Conservation (phyloP, 2,797 vertebrate species). For the Pipistrellus kuhlii region DNA sequence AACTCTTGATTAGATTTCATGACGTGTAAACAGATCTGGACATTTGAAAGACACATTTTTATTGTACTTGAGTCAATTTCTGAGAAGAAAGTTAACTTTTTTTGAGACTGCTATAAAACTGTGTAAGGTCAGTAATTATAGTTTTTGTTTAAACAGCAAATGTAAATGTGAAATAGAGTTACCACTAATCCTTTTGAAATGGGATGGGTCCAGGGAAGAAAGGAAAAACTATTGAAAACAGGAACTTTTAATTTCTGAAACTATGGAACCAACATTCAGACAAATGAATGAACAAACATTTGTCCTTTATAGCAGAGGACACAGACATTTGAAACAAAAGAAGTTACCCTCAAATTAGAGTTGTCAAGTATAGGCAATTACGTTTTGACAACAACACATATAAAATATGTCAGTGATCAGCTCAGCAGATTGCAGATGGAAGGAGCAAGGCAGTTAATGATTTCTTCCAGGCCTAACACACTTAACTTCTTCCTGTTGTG, state of each 20-base stretch:
- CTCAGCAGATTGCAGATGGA: constrained; percentile 82
- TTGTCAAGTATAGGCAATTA: constrained; percentile 75
- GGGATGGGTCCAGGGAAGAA: neutral
- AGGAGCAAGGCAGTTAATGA: constrained; percentile 77
- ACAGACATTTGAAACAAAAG: neutral
- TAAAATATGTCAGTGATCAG: constrained; percentile 80
- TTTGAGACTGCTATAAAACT: neutral
- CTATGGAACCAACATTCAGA: constrained; percentile 12
- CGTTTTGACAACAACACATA: constrained; percentile 79
- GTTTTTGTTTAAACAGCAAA: neutral
- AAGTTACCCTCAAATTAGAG: neutral
- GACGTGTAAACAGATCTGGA: neutral
- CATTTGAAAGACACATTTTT: constrained; percentile 27
- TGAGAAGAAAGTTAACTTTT: constrained; percentile 1
- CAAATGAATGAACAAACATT: neutral
- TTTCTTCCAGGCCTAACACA: constrained; percentile 74
- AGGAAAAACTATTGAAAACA: neutral
- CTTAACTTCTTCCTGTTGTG: constrained; percentile 48
- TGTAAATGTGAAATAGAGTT: neutral
- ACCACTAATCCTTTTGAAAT: constrained; percentile 33
- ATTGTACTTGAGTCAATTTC: neutral
- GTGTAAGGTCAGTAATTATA: neutral
- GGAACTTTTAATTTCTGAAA: constrained; percentile 44
- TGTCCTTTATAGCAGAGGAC: neutral
- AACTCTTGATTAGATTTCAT: constrained; percentile 5